Percentiles rank a stretch among this genome's conserved stretches.
These are phyloP conservation scores for Phymatocera aterrima DNA, from an alignment of 2,888 invertebrate genomes.

Conservation along the genomic window DNA sequence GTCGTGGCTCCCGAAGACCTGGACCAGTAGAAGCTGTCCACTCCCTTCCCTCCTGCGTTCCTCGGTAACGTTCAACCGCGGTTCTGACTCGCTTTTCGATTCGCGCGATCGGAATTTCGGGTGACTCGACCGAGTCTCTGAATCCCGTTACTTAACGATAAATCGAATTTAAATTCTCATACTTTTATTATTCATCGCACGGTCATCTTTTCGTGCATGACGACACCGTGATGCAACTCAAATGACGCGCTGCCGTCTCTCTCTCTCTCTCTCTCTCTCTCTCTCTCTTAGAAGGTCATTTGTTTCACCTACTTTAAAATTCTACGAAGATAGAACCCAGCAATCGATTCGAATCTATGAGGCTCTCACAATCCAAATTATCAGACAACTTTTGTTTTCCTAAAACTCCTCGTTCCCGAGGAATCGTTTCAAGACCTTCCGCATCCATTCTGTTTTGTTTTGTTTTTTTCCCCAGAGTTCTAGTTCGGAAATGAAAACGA, in stretches of 20 bases:
- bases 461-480: not conserved
- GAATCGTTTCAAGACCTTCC: constrained; percentile 5
- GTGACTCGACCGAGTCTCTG: constrained; percentile 38
- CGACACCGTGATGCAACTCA: constrained; percentile 38
- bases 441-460: not conserved
- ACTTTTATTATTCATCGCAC: constrained; percentile 41
- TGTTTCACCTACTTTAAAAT: not conserved
- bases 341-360: no score
- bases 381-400: no score
- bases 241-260: not conserved
- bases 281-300: no score
- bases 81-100: constrained; percentile 41
- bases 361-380: no score
- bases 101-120: constrained; percentile 45
- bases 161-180: constrained; percentile 38
- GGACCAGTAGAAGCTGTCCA: constrained; percentile 32
- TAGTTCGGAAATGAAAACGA: not conserved
- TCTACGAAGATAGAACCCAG: no score
- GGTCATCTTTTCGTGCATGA: constrained; percentile 33
- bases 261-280: no score
- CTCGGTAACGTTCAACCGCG: not conserved
- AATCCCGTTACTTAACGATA: constrained; percentile 44
- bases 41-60: constrained; percentile 39
- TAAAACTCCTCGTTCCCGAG: no score
- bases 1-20: constrained; percentile 24